A percentile compares a stretch with the other conserved stretches of the same genome.
Evolutionary conservation across 1,140 invertebrate species (phyloP).

Genomic region (Meloidogyne hapla): DNA sequence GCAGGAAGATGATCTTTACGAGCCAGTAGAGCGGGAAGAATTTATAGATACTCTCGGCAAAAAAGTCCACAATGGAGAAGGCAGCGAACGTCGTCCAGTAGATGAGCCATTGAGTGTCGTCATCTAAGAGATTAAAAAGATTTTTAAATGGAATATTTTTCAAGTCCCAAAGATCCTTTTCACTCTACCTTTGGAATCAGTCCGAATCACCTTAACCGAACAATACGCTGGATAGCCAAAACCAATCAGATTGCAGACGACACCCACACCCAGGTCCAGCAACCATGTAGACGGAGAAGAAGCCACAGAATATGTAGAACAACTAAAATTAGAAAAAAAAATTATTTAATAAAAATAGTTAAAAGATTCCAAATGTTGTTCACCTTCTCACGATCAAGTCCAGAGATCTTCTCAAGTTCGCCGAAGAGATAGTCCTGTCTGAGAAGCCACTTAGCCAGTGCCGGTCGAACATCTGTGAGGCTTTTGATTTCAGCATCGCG

Average conservation of each 20-base stretch:
- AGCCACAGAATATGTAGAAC: not conserved
- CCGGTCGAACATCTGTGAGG: constrained; percentile 10
- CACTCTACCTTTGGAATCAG: not conserved
- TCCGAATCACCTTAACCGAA: constrained; percentile 65
- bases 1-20: not conserved
- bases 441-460: not conserved
- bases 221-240: constrained; percentile 92
- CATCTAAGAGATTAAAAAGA: constrained; percentile 13
- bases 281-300: constrained; percentile 75
- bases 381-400: constrained; percentile 19
- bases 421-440: not conserved
- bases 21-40: constrained; percentile 1
- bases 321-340: not conserved
- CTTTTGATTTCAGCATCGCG: constrained; percentile 5
- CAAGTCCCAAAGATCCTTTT: no score
- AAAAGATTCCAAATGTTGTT: not conserved
- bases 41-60: not conserved
- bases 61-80: constrained; percentile 13
- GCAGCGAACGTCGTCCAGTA: constrained; percentile 14
- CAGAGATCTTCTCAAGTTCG: not conserved
- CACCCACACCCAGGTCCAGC: constrained; percentile 87
- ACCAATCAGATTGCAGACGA: constrained; percentile 89
- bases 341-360: not conserved
- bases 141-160: not conserved
- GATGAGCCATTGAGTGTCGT: constrained; percentile 24